phyloP scores from a whole-genome alignment of 2,888 invertebrate species.

The Platycheirus albimanus region DNA sequence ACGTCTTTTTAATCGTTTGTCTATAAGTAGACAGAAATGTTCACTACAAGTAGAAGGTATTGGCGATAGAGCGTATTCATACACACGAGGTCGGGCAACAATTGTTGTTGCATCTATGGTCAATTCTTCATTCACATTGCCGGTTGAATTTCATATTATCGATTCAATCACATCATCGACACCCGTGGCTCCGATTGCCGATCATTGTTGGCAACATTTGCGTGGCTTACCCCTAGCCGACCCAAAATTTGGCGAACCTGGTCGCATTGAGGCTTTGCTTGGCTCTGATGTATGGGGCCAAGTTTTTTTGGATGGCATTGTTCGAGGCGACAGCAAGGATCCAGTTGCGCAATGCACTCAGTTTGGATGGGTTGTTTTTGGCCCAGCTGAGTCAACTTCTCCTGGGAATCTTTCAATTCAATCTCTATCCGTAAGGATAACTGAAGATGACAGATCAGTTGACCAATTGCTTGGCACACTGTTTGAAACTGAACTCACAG shows the following conservation, averaged over 20 bases:
- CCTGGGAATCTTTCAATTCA: background rate
- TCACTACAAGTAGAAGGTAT: too few species aligned
- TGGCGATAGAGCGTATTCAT: too few species aligned
- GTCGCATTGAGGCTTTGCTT: conserved; percentile 23
- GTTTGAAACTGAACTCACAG: conserved; percentile 1
- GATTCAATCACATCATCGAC: conserved; percentile 36
- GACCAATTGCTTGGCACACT: background rate
- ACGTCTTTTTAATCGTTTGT: too few species aligned
- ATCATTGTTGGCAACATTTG: conserved; percentile 44
- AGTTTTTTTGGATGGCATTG: background rate
- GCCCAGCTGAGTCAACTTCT: conserved; percentile 21
- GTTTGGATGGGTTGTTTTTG: conserved; percentile 53
- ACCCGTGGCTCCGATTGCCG: conserved; percentile 34
- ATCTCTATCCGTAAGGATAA: background rate
- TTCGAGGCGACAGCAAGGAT: too few species aligned
- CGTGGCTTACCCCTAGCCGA: background rate
- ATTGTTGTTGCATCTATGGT: background rate
- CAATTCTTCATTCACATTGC: conserved; percentile 18
- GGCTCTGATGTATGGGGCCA: conserved; percentile 24
- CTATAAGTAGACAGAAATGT: too few species aligned
- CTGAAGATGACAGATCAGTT: conserved; percentile 2
- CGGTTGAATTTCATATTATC: too few species aligned
- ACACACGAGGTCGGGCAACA: too few species aligned
- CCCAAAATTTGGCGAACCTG: background rate
- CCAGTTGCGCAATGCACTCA: conserved; percentile 17